Evolutionary conservation across 1,140 invertebrate genomes (phyloP), one percentile per base, ranked within the genome.

Genomic region (Brachionus paranguensis): DNA sequence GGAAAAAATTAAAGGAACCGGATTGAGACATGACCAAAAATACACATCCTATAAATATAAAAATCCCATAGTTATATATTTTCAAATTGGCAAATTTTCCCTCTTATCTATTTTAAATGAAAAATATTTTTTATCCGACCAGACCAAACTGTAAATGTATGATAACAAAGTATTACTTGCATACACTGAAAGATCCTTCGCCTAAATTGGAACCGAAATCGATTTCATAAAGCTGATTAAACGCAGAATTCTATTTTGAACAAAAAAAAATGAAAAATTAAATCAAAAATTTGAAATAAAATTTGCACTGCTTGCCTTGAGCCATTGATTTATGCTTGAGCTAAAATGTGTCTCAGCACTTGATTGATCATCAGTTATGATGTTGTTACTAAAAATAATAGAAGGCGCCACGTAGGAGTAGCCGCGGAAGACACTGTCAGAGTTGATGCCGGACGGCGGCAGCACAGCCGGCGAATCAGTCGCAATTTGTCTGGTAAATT

Each of bases 361-460:
- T 60, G 89, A 37, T 93, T 91, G 86, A 93, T 92, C 37, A 85
- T 93, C 92, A 78, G 93, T 94, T 85, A 95, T 92, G 11, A 93
- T 91, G 87, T 96, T 96, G 86, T 95, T 93, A 65, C 93, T 93
- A 88, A 96, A 95, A 65, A 96, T 89, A 78, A 96, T 92, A 85
- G 95, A 96, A 1, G 96, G 96, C 0, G 96, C 94, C 33, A 98
- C 94, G 90, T 95, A 99, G 0, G 96, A 97, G 88, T 98, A 99
- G 43, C 95, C 94, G 93, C 93, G 88, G 37, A 89, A 87, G 24
- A 65, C 88, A 88, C 85, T 86, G 79, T 83, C 86, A 86, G 86
- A 92, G 96, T 91, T 88, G 5, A n/a, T 94, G 94, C 85, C 95
- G 94, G 85, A 93, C 93, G 88, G 95, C 20, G 95, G 95, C 24